Conservation (phyloP, 2,113 vertebrate genomes). For the Regulus satrapa region DNA sequence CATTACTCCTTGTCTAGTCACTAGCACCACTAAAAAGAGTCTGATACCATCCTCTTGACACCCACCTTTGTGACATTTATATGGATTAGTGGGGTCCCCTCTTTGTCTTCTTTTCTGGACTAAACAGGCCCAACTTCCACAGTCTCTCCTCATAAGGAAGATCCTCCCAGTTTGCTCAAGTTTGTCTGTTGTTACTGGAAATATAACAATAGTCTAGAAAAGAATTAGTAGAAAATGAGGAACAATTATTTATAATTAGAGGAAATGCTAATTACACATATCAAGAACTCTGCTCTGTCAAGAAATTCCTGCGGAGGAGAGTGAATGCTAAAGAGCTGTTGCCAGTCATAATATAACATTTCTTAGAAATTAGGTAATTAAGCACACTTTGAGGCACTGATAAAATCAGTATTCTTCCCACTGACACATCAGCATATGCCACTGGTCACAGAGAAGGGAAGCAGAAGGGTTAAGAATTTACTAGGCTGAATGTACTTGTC, state of each 20-base stretch:
- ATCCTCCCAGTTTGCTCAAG: neutral
- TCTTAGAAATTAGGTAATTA: conserved; percentile 34
- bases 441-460: neutral
- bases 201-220: neutral
- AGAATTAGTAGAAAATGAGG: conserved; percentile 20
- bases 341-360: conserved; percentile 15
- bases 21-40: neutral
- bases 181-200: neutral
- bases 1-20: neutral
- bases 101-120: neutral
- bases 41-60: neutral
- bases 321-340: neutral
- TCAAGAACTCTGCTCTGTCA: neutral
- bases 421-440: neutral
- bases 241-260: conserved; percentile 33
- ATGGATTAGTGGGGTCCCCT: neutral
- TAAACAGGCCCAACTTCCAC: neutral
- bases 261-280: conserved; percentile 28
- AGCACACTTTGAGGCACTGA: neutral
- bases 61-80: neutral
- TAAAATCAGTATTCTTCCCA: conserved; percentile 8
- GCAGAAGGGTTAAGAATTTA: conserved; percentile 13
- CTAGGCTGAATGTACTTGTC: neutral
- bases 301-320: neutral
- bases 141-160: neutral